These are phyloP conservation scores for Cataglyphis altisquamis DNA, from an alignment of 2,888 invertebrate species.

Conservation along the genomic window DNA sequence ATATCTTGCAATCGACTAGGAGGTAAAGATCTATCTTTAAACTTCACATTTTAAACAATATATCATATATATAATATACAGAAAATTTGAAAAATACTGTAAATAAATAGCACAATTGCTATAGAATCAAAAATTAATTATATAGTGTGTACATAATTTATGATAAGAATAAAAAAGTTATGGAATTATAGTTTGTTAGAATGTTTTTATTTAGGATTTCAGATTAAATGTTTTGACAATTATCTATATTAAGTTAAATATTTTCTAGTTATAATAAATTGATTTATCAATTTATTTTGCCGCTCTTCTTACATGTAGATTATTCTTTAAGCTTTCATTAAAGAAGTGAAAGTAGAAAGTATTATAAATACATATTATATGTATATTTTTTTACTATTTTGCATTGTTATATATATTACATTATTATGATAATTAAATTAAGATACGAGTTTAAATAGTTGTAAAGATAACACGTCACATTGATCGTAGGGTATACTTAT, in stretches of 20 bases:
- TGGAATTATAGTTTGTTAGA: background rate
- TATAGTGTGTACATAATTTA: background rate
- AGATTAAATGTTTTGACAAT: background rate
- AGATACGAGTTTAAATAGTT: background rate
- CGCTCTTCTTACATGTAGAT: background rate
- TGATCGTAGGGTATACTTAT: background rate
- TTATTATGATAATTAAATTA: background rate
- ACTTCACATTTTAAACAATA: background rate
- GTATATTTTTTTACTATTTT: background rate
- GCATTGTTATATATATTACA: background rate
- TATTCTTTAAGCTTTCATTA: background rate
- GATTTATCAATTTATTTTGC: background rate
- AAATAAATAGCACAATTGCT: background rate
- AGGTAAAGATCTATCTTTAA: slow-evolving; percentile 8
- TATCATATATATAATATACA: background rate
- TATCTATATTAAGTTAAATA: background rate
- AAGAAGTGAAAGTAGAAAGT: background rate
- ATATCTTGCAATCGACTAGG: background rate
- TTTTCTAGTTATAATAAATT: background rate
- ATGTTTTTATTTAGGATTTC: background rate
- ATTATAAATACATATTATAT: background rate
- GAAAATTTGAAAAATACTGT: background rate
- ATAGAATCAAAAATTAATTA: slow-evolving; percentile 4
- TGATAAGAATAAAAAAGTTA: background rate
- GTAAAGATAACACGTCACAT: background rate